phyloP scores from a whole-genome alignment of 2,797 vertebrate species.

The Pelobates cultripes region DNA sequence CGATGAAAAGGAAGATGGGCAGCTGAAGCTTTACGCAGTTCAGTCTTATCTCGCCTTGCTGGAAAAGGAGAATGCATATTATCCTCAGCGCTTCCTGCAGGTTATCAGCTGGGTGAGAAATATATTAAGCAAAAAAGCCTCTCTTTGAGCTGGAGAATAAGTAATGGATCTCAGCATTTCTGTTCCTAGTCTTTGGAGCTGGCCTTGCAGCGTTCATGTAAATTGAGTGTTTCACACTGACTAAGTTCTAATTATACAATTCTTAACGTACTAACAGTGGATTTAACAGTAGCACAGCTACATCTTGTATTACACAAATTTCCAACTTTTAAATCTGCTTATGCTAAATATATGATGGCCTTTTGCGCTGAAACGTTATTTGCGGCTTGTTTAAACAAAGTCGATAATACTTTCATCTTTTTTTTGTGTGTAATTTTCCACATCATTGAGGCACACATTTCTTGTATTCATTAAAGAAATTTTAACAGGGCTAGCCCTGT shows the following conservation, averaged over 20 bases:
- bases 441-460: not conserved
- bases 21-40: slow-evolving; percentile 86
- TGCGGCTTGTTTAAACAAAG: not conserved
- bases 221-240: slow-evolving; percentile 44
- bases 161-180: slow-evolving; percentile 34
- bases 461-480: not conserved
- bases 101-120: slow-evolving; percentile 96
- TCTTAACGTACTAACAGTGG: slow-evolving; percentile 1
- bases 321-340: slow-evolving; percentile 40
- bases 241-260: slow-evolving; percentile 45
- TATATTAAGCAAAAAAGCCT: slow-evolving; percentile 35
- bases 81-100: slow-evolving; percentile 92
- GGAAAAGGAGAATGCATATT: slow-evolving; percentile 70
- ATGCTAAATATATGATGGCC: not conserved
- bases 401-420: not conserved
- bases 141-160: slow-evolving; percentile 26
- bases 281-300: slow-evolving; percentile 24
- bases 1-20: slow-evolving; percentile 81
- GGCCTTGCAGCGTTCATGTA: slow-evolving; percentile 35
- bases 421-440: too few species aligned
- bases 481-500: too few species aligned
- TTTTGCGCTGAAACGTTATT: not conserved
- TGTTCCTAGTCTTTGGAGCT: slow-evolving; percentile 25
- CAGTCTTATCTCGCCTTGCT: slow-evolving; percentile 86
- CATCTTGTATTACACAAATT: slow-evolving; percentile 16